Percentiles rank a stretch among this genome's conserved stretches.
Evolutionary conservation across 2,113 vertebrate species (phyloP).

Genomic region (Bos indicus): DNA sequence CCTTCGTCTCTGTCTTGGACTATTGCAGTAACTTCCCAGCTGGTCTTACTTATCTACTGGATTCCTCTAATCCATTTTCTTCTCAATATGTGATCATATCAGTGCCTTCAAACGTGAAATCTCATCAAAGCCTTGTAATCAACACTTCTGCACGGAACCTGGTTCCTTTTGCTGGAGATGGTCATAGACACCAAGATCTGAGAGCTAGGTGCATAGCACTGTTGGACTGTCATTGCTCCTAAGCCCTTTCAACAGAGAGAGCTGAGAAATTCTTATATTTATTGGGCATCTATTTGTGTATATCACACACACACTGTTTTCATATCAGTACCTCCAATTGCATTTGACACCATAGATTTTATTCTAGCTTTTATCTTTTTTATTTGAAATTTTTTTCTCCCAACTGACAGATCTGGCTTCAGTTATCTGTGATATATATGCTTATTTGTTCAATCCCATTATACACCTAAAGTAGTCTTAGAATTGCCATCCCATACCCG

Average conservation of each 20-base stretch:
- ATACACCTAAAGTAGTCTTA: neutral
- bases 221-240: neutral
- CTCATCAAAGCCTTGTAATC: neutral
- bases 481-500: neutral
- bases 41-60: neutral
- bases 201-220: neutral
- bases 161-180: neutral
- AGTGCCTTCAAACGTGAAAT: neutral
- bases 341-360: neutral
- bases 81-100: neutral
- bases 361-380: neutral
- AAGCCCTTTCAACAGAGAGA: neutral
- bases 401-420: neutral
- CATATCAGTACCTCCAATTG: neutral
- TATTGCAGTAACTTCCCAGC: neutral
- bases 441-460: neutral
- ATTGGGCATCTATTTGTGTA: neutral
- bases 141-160: neutral
- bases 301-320: neutral
- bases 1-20: neutral
- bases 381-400: neutral
- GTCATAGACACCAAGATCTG: neutral
- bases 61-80: neutral
- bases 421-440: neutral
- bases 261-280: neutral